Evolutionary conservation across 2,797 vertebrate genomes (phyloP), one percentile per base, ranked within the genome.

Genomic region (Scleropages formosus): DNA sequence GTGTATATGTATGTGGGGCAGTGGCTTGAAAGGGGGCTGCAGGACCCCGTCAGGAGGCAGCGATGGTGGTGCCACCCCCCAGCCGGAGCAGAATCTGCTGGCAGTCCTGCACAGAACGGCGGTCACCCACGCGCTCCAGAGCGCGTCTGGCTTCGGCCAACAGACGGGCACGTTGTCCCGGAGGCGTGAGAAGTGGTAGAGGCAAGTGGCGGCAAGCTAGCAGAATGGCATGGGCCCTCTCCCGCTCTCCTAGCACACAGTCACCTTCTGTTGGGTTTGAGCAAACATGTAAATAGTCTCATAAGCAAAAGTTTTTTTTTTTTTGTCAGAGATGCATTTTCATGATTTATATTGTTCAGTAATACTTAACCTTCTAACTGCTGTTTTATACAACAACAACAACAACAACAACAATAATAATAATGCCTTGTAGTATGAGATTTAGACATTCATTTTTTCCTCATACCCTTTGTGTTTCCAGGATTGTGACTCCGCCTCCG

Each of bases 31-130:
- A 15, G 13, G 31, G 10, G 47, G 31, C 51, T 8, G 12, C 18
- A 8, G 44, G 0, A 46, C 22, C n/a, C 20, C 73, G 31, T 94
- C 90, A 98, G 81, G 97, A 96, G 77, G 96, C 96, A 0, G 96
- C 95, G 0, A 99, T 96, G 84, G 96, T 96, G 0, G 96, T 96
- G 78, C 96, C 97, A 0, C 96, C 95, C 0, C 96, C 93, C 81
- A 98, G 93, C 75, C 95, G 94, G 83, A 99, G 92, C 4, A 99
- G 91, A 88, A 98, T 94, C 87, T 98, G 96, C 84, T 98, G 97
- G 85, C 97, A 99, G 92, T 98, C 96, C 0, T 89, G 95, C 85
- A 96, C 93, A 0, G 96, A 96, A 9, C 96, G 94, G 0, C 94
- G 95, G 90, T 99, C 97, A 4, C 98, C 98, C 73, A 95, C 95